These are phyloP conservation scores for Anodontia alba DNA, from an alignment of 2,888 invertebrate species.

Conservation along the genomic window DNA sequence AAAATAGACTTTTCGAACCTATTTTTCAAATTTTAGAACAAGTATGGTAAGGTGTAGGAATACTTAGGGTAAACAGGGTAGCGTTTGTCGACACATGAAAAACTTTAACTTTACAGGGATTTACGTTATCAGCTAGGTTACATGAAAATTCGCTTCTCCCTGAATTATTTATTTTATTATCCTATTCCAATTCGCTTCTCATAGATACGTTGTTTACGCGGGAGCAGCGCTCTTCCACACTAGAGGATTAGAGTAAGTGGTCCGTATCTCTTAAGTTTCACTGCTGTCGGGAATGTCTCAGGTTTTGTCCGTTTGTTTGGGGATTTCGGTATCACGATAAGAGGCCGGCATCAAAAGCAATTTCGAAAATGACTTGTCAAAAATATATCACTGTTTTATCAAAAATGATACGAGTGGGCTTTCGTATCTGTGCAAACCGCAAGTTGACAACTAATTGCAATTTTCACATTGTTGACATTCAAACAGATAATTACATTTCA, in stretches of 20 bases:
- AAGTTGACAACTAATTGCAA: slow-evolving; percentile 16
- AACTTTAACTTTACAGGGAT: not conserved
- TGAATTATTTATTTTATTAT: not conserved
- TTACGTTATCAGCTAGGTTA: slow-evolving; percentile 2
- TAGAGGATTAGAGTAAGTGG: slow-evolving; percentile 55
- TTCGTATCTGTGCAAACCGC: slow-evolving; percentile 11
- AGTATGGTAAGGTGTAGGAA: no score
- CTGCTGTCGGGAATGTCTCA: not conserved
- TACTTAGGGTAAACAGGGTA: no score
- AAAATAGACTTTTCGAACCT: no score
- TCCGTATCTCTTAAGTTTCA: slow-evolving; percentile 47
- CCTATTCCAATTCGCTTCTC: slow-evolving; percentile 34
- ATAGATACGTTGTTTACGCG: slow-evolving; percentile 64
- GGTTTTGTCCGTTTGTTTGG: not conserved
- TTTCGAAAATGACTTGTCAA: slow-evolving; percentile 19
- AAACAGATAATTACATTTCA: not conserved
- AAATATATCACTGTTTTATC: slow-evolving; percentile 14
- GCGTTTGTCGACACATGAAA: slow-evolving; percentile 8
- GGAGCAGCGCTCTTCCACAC: slow-evolving; percentile 52
- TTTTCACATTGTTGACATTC: slow-evolving; percentile 14
- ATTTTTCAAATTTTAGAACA: no score
- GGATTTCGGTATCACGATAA: slow-evolving; percentile 10
- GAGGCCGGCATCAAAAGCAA: slow-evolving; percentile 10
- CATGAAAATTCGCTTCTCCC: slow-evolving; percentile 12
- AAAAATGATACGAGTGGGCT: slow-evolving; percentile 9